A percentile compares a stretch with the other conserved stretches of the same genome.
These are phyloP conservation scores for Pseudoatta argentina DNA, from an alignment of 1,140 invertebrate species.

Conservation along the genomic window DNA sequence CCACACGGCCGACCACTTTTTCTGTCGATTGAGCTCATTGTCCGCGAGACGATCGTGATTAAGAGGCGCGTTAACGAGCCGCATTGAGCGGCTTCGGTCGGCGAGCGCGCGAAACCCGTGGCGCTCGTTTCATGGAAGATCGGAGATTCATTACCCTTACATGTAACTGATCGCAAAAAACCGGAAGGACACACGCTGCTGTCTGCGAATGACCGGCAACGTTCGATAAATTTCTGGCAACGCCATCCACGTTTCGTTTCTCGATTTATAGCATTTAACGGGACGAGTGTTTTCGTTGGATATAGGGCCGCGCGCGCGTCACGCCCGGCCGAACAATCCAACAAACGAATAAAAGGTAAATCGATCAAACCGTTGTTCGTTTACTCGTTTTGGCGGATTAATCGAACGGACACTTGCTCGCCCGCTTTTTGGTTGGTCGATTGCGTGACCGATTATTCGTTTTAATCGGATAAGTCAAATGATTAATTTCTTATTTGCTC, in stretches of 20 bases:
- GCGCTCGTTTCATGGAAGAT: slow-evolving; percentile 67
- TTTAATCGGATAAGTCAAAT: slow-evolving; percentile 16
- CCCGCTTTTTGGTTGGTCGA: slow-evolving; percentile 33
- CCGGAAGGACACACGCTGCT: slow-evolving; percentile 47
- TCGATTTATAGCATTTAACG: slow-evolving; percentile 62
- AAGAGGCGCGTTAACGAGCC: slow-evolving; percentile 82
- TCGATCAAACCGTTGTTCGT: slow-evolving; percentile 59
- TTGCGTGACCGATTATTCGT: slow-evolving; percentile 39
- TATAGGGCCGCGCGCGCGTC: slow-evolving; percentile 44
- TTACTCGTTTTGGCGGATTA: slow-evolving; percentile 62
- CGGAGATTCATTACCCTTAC: slow-evolving; percentile 71
- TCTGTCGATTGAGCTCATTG: slow-evolving; percentile 80
- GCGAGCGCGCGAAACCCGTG: slow-evolving; percentile 25
- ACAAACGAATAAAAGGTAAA: slow-evolving; percentile 61
- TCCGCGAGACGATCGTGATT: slow-evolving; percentile 81
- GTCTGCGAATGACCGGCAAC: slow-evolving; percentile 29
- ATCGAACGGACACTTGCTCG: slow-evolving; percentile 50
- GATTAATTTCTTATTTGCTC: slow-evolving; percentile 37
- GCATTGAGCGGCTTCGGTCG: slow-evolving; percentile 76
- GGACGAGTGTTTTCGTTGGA: slow-evolving; percentile 57
- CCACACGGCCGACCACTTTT: slow-evolving; percentile 78
- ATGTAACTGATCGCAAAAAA: slow-evolving; percentile 67
- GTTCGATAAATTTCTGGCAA: slow-evolving; percentile 60
- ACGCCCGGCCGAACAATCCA: slow-evolving; percentile 47
- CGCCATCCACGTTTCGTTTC: slow-evolving; percentile 58